Conservation (phyloP, 1,140 invertebrate species). For the Gonioctena quinquepunctata region DNA sequence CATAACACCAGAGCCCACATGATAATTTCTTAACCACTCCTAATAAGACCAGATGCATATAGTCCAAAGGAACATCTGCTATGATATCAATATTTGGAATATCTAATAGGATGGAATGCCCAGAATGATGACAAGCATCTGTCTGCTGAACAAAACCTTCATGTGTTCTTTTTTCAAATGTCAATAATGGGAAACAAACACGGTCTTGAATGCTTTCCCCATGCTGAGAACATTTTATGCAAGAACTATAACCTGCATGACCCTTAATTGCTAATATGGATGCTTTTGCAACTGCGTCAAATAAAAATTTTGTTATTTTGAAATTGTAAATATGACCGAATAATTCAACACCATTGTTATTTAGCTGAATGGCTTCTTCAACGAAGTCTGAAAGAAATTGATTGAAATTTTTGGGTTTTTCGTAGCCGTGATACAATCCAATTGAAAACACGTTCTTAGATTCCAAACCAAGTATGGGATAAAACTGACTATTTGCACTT, state of each 20-base stretch:
- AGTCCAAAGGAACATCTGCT: not conserved
- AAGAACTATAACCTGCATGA: slow-evolving; percentile 5
- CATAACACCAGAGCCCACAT: not conserved
- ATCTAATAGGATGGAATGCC: not conserved
- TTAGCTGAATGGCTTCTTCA: not conserved
- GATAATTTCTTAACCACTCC: not conserved
- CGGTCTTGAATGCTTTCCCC: slow-evolving; percentile 1
- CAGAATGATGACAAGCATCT: not conserved
- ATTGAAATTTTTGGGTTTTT: slow-evolving; percentile 6
- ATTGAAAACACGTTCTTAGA: not conserved
- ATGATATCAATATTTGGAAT: not conserved
- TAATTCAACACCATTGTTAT: not conserved
- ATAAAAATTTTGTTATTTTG: slow-evolving; percentile 5
- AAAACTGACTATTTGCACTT: slow-evolving; percentile 13
- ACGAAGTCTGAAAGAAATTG: not conserved
- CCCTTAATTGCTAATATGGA: not conserved
- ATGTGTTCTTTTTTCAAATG: not conserved
- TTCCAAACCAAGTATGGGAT: slow-evolving; percentile 8
- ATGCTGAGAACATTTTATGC: slow-evolving; percentile 19
- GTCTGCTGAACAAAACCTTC: not conserved
- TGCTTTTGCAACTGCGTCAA: slow-evolving; percentile 1
- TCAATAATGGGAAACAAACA: not conserved
- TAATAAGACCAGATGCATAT: not conserved
- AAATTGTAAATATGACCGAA: not conserved
- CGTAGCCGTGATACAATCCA: slow-evolving; percentile 2